Percentiles rank a stretch among this genome's conserved stretches.
Evolutionary conservation across 2,113 vertebrate genomes (phyloP).

Genomic region (Prolemur simus): DNA sequence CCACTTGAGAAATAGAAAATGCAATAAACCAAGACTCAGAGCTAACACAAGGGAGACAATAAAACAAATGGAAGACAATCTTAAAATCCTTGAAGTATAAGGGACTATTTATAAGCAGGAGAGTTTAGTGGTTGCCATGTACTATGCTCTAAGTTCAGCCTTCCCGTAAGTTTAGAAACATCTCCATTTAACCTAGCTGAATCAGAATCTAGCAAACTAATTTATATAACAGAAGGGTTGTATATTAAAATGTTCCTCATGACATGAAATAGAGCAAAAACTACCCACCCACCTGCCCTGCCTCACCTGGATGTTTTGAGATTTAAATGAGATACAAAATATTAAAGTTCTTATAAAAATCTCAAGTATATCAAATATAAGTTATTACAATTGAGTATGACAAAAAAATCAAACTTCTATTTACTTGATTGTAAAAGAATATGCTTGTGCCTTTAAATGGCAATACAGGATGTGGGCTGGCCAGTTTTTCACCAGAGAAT

Average conservation of each 20-base stretch:
- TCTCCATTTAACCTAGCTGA: background rate
- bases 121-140: background rate
- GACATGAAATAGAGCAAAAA: background rate
- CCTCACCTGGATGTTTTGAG: background rate
- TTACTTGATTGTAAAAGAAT: background rate
- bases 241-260: background rate
- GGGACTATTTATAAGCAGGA: background rate
- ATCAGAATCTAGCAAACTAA: constrained; percentile 4
- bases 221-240: background rate
- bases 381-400: background rate
- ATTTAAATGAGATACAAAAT: constrained; percentile 1
- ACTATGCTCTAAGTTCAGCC: background rate
- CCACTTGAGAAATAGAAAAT: constrained; percentile 13
- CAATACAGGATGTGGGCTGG: background rate
- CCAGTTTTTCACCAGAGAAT: background rate
- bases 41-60: background rate
- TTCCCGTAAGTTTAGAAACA: background rate
- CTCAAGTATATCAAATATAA: background rate
- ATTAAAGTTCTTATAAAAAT: background rate
- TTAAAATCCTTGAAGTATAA: background rate
- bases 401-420: background rate
- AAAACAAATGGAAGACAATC: background rate
- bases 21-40: background rate
- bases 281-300: background rate
- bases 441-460: background rate